Conservation (phyloP, 1,140 invertebrate genomes). For the Daktulosphaira vitifoliae region DNA sequence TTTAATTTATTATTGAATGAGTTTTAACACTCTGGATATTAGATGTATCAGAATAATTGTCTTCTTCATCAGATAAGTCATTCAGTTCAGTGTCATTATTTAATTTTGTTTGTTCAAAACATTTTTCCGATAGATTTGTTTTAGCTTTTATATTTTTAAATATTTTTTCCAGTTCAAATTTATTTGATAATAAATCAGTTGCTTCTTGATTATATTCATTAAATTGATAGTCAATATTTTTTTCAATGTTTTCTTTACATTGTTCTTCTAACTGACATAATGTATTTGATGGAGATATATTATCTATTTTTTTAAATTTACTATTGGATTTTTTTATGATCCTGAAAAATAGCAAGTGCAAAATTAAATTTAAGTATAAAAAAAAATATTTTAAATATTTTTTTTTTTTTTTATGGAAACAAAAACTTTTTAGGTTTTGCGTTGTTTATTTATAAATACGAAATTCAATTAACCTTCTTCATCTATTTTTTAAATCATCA, state of each 20-base stretch:
- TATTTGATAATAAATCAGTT: background rate
- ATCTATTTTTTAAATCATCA: too few relatives aligned
- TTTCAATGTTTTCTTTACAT: background rate
- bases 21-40: constrained; percentile 6
- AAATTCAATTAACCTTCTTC: too few relatives aligned
- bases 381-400: too few relatives aligned
- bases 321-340: too few relatives aligned
- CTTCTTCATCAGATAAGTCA: constrained; percentile 25
- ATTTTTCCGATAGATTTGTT: background rate
- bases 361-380: too few relatives aligned
- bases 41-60: constrained; percentile 6
- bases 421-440: too few relatives aligned
- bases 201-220: constrained; percentile 11
- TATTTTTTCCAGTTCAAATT: constrained; percentile 4
- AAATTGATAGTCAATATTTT: background rate
- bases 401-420: too few relatives aligned
- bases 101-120: background rate
- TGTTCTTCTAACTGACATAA: too few relatives aligned
- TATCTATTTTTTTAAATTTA: too few relatives aligned
- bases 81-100: background rate
- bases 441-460: too few relatives aligned
- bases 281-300: too few relatives aligned
- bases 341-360: too few relatives aligned
- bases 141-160: constrained; percentile 12
- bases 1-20: constrained; percentile 1